These are phyloP conservation scores for Athene cunicularia DNA, from an alignment of 2,113 vertebrate species.

Conservation along the genomic window DNA sequence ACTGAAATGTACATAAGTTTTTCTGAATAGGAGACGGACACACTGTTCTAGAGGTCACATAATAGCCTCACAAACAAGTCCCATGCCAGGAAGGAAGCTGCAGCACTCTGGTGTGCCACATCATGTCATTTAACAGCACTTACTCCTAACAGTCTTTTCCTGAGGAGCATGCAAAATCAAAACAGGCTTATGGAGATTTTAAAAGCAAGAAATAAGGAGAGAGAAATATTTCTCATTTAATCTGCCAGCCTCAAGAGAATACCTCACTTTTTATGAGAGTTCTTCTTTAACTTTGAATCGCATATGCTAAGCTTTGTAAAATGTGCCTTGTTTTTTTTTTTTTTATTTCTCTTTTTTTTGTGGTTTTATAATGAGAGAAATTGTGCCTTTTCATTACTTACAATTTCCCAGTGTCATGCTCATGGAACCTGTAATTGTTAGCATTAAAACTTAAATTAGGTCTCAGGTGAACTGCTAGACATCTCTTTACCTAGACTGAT, in stretches of 20 bases:
- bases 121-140: conserved; percentile 30
- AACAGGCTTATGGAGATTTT: conserved; percentile 1
- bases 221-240: conserved; percentile 33
- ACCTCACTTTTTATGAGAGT: conserved; percentile 26
- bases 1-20: not conserved
- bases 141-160: conserved; percentile 17
- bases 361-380: conserved; percentile 19
- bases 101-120: not conserved
- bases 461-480: conserved; percentile 49
- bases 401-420: not conserved
- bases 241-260: not conserved
- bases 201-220: not conserved
- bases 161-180: conserved; percentile 22
- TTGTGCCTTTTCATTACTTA: conserved; percentile 16
- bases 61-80: not conserved
- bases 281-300: conserved; percentile 5
- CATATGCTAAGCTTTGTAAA: not conserved
- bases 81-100: not conserved
- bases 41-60: not conserved
- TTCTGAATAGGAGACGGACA: not conserved
- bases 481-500: conserved; percentile 2
- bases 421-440: conserved; percentile 35
- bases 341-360: not conserved
- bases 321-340: not conserved
- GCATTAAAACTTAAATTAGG: conserved; percentile 56